Base-by-base conservation (phyloP, 1,140 invertebrate species). In the Procambarus clarkii region DNA sequence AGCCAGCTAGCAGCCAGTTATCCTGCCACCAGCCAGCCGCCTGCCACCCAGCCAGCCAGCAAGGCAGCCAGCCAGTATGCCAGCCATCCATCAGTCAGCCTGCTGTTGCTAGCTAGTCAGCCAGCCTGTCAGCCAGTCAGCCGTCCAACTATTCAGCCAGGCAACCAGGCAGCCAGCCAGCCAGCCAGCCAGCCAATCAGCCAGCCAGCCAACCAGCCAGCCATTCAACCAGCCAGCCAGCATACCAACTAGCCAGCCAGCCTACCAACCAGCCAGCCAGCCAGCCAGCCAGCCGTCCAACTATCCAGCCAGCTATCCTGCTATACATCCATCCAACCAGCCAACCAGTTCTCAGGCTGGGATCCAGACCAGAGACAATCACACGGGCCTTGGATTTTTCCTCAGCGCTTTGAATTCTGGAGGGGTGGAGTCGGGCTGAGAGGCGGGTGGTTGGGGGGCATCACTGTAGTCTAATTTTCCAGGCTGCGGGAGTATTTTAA, bases 401-500 rank as follows among this genome's bases (percentile, higher is more conserved):
- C n/a, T 34, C n/a, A 11, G 11, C 4, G n/a, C 24, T 34, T 34
- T 74, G 69, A 74, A 5, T 74, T 8, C 69, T n/a, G 69, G 8
- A 24, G 11, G 24, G 24, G 0, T n/a, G 34, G n/a, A 24, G 0
- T 74, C 5, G 69, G 4, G 15, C 3, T n/a, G 60, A 21, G 60
- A 18, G n/a, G 11, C 8, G 13, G 64, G 13, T n/a, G 64, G 64
- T 5, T 21, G 69, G 11, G 69, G 11, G 24, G 69, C 69, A 8
- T 74, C 69, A 34, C 69, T 11, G 0, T 21, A 69, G 69, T n/a
- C n/a, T 74, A 74, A 74, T 74, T 74, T 74, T 74, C 69, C 69
- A 74, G 69, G n/a, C 69, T 34, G 69, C 5, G 24, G 69, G 69
- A 74, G 69, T 74, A 74, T 74, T 74, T 74, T 74, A 74, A 74